These are phyloP conservation scores for Trididemnum miniatum DNA, from an alignment of 23 tunicate species.

Conservation along the genomic window DNA sequence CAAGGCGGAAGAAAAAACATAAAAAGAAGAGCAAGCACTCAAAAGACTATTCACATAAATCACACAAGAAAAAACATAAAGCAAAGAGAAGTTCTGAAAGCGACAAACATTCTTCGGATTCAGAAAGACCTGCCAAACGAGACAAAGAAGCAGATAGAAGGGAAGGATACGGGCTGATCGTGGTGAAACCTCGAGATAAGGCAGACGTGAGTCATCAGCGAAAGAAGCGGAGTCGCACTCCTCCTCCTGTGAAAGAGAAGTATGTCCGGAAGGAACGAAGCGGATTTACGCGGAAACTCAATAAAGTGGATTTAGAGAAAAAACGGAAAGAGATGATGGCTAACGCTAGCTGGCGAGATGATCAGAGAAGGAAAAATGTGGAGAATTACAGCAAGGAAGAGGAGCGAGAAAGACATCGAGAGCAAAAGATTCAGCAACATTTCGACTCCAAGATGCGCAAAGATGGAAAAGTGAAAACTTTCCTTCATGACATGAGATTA, in stretches of 20 bases:
- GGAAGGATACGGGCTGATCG: conserved; percentile 48
- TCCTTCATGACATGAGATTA: conserved; percentile 83
- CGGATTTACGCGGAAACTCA: conserved; percentile 71
- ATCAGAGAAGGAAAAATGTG: conserved; percentile 63
- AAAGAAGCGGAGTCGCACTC: conserved; percentile 31
- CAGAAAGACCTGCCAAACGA: background rate
- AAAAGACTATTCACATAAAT: background rate
- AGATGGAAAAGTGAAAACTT: conserved; percentile 73
- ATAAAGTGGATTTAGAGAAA: conserved; percentile 63
- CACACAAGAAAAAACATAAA: background rate
- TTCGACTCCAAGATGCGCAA: conserved; percentile 27
- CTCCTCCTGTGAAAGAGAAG: conserved; percentile 47
- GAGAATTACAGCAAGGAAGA: conserved; percentile 53
- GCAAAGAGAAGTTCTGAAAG: background rate
- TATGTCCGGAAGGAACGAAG: conserved; percentile 50
- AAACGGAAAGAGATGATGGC: conserved; percentile 86
- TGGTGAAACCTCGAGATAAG: conserved; percentile 19
- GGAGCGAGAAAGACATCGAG: conserved; percentile 44
- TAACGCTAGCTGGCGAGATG: conserved; percentile 75
- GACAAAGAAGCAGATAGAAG: background rate
- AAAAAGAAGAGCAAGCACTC: background rate
- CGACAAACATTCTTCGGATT: background rate
- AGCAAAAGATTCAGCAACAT: conserved; percentile 35
- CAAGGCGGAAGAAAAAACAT: conserved; percentile 28
- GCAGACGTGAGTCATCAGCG: background rate